Percentiles rank a stretch among this genome's conserved stretches.
phyloP scores from a whole-genome alignment of 2,888 invertebrate genomes.

The Microctonus aethiopoides region DNA sequence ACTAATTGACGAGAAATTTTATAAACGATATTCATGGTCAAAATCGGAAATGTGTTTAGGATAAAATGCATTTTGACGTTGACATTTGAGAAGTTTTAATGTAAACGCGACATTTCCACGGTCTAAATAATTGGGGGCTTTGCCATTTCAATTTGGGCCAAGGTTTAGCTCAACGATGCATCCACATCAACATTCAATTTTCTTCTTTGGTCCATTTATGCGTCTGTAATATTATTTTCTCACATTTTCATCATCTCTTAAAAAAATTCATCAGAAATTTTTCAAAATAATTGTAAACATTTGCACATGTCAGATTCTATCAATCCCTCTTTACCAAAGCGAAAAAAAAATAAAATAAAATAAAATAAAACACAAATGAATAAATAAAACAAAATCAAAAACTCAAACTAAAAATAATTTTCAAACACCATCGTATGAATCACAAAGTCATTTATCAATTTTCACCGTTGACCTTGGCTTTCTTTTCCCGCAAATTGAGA shows the following conservation, averaged over 20 bases:
- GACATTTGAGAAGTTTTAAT: slow-evolving; percentile 12
- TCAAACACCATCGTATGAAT: neutral
- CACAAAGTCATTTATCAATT: slow-evolving; percentile 14
- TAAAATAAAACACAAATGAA: no score
- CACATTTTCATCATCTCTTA: neutral
- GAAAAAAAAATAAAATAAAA: neutral
- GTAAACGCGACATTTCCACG: slow-evolving; percentile 16
- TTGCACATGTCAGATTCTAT: neutral
- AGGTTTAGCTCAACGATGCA: slow-evolving; percentile 45
- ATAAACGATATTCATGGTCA: slow-evolving; percentile 14
- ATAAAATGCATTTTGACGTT: slow-evolving; percentile 12
- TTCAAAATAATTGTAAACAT: neutral
- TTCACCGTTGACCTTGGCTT: slow-evolving; percentile 16
- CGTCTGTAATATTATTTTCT: neutral
- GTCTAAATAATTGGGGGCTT: slow-evolving; percentile 27
- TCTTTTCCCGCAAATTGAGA: neutral
- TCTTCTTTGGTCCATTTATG: slow-evolving; percentile 1
- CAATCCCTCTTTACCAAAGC: neutral
- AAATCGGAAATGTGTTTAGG: neutral
- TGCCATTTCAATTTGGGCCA: slow-evolving; percentile 51
- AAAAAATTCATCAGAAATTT: slow-evolving; percentile 8
- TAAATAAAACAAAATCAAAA: no score
- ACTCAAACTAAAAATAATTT: neutral
- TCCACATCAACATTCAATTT: neutral
- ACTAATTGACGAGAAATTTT: slow-evolving; percentile 34